Conservation (phyloP, 53 echinoderm and acorn worm genomes). For the Arbacia lixula region DNA sequence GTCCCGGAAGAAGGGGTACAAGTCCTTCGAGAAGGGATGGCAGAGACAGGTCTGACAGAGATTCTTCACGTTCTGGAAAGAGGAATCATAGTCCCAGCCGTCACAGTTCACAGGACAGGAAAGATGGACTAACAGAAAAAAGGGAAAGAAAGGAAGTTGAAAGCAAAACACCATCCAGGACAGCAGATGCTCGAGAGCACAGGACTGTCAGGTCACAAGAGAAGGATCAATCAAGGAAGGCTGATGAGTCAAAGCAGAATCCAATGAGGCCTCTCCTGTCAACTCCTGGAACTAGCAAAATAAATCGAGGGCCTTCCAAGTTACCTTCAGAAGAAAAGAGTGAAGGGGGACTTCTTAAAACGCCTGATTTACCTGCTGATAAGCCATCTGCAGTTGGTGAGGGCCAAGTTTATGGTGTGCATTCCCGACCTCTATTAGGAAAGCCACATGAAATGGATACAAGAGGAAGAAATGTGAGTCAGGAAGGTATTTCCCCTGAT, state of each 20-base stretch:
- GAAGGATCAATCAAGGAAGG: too few species aligned
- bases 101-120: constrained; percentile 5
- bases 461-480: too few species aligned
- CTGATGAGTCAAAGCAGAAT: too few species aligned
- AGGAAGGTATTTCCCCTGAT: too few species aligned
- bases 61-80: constrained; percentile 25
- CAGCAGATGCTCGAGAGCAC: background rate
- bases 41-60: constrained; percentile 21
- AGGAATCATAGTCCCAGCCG: constrained; percentile 1
- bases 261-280: too few species aligned
- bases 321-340: too few species aligned
- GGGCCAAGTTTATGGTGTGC: constrained; percentile 2
- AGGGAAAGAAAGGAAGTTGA: constrained; percentile 11
- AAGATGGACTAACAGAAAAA: constrained; percentile 18
- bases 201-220: too few species aligned
- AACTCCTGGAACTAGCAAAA: background rate
- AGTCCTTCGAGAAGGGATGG: constrained; percentile 29
- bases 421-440: too few species aligned
- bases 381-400: background rate
- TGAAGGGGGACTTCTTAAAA: constrained; percentile 24
- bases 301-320: too few species aligned
- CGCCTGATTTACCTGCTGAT: background rate
- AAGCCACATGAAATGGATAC: too few species aligned
- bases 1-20: constrained; percentile 32
- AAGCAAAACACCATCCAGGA: background rate